Base-by-base conservation (phyloP, 2,113 vertebrate species). In the Corythornis vintsioides region DNA sequence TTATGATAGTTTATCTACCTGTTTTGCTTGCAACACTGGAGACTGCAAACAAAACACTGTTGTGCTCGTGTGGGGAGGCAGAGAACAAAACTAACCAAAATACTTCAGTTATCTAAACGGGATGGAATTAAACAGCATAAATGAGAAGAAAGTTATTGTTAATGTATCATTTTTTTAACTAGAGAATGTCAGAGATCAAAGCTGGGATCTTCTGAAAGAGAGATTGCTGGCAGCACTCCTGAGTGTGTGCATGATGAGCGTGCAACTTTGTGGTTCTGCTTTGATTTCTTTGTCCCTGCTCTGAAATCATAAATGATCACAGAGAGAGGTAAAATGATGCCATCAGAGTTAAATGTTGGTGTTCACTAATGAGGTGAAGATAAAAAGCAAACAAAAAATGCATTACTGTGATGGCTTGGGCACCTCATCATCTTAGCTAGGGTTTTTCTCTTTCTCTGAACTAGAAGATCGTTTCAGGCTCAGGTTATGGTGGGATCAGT, bases 231-330 rank as follows among this genome's bases (percentile, higher is more conserved):
- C 65, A 88, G 33, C 33, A 31, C 15, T 87, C 1, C 0, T 74
- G n/a, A 86, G 13, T 13, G 16, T 29, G 15, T 9, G 7, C 42
- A 48, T 50, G 61, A 86, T 50, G 73, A 63, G 24, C 66, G 22
- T 45, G 11, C 11, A 53, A 7, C 73, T 86, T 83, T 35, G 53
- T 80, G 67, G 35, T 8, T 73, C 66, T 59, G 11, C 56, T 95
- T 92, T 92, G 71, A 55, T 83, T 83, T 89, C 67, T 56, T 92
- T 87, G 45, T 71, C 31, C 78, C 45, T 73, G 31, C 71, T 91
- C 56, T 55, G 42, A 92, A 88, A 69, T 35, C 45, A 31, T 65
- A 25, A 81, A 72, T 21, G 35, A 53, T 57, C 77, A 59, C 1
- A 29, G 50, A n/a, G 31, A 82, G 55, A 73, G 12, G 26, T 57